Conservation (phyloP, 1,140 invertebrate species). For the Ruditapes philippinarum region DNA sequence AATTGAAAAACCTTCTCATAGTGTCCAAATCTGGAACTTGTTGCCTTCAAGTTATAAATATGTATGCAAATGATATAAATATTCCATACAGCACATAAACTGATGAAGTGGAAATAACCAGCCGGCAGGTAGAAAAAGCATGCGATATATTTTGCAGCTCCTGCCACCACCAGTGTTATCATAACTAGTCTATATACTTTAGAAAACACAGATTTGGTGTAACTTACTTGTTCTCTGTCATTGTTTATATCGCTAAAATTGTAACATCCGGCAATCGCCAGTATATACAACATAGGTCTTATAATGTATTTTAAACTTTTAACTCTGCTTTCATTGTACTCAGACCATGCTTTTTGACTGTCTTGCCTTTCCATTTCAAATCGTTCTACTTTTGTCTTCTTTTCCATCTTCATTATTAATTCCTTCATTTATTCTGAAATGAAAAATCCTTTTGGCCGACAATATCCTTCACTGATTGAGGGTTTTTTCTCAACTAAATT, state of each 20-base stretch:
- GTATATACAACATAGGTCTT: not conserved
- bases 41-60: not conserved
- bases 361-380: not conserved
- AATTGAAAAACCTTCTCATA: constrained; percentile 25
- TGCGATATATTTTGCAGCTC: not conserved
- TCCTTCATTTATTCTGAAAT: too few relatives aligned
- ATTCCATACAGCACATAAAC: not conserved
- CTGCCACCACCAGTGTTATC: not conserved
- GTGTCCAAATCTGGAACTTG: constrained; percentile 25
- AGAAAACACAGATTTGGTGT: not conserved
- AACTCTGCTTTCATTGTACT: not conserved
- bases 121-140: not conserved
- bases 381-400: not conserved
- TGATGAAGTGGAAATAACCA: not conserved
- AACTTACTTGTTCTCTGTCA: not conserved
- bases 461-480: too few relatives aligned
- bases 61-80: not conserved
- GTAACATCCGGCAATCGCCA: constrained; percentile 31
- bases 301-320: constrained; percentile 12
- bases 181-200: not conserved
- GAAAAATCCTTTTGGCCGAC: too few relatives aligned
- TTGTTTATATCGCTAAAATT: constrained; percentile 30
- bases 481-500: too few relatives aligned
- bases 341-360: not conserved
- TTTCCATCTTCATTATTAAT: not conserved